A percentile compares a stretch with the other conserved stretches of the same genome.
phyloP scores from a whole-genome alignment of 2,888 invertebrate genomes.

The Tryphoninae sp. region DNA sequence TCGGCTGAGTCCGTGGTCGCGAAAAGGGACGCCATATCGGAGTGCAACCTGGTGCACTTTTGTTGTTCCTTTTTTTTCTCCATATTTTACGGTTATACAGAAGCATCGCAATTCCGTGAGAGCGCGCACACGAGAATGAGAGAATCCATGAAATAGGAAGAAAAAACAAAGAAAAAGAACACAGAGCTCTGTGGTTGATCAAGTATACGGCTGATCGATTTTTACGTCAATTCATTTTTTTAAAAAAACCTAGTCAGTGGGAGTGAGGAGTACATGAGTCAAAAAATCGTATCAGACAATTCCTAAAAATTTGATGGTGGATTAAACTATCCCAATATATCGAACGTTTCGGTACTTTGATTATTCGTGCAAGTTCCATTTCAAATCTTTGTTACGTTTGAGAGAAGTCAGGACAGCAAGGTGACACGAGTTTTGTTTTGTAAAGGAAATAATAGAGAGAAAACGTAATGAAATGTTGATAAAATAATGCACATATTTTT shows the following conservation, averaged over 20 bases:
- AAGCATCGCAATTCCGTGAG: slow-evolving; percentile 60
- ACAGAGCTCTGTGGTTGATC: not conserved
- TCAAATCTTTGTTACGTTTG: too few species aligned
- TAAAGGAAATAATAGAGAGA: too few species aligned
- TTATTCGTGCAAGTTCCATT: too few species aligned
- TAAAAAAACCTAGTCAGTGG: not conserved
- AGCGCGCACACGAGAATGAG: slow-evolving; percentile 2
- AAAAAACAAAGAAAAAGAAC: not conserved
- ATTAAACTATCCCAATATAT: too few species aligned
- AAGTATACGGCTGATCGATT: not conserved
- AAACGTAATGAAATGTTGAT: too few species aligned
- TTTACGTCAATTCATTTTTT: not conserved
- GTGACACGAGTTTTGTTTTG: too few species aligned
- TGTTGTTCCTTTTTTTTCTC: slow-evolving; percentile 59
- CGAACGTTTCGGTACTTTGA: too few species aligned
- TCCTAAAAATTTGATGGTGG: too few species aligned
- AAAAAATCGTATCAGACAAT: too few species aligned
- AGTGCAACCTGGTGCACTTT: slow-evolving; percentile 14
- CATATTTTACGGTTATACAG: slow-evolving; percentile 64
- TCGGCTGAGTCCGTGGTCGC: not conserved
- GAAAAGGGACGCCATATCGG: not conserved
- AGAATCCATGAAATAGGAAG: slow-evolving; percentile 8
- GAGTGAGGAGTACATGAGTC: too few species aligned
- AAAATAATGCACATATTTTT: too few species aligned
- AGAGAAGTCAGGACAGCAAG: too few species aligned